Evolutionary conservation across 2,888 invertebrate genomes (phyloP), one percentile per base, ranked within the genome.

Genomic region (Cheilosia vernalis): DNA sequence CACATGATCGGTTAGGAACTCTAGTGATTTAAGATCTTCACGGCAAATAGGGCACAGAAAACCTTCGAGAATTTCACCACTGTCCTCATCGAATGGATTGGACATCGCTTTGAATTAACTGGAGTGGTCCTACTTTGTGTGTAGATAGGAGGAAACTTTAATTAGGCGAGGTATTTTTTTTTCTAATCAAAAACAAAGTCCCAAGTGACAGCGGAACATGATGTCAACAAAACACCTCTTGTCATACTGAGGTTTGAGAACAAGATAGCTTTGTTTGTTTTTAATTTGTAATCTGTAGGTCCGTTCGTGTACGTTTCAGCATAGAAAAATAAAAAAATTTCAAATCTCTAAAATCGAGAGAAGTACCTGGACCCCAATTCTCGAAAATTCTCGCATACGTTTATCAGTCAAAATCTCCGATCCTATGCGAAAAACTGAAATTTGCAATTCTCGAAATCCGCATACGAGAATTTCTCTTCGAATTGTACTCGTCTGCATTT

Each of bases 41-140:
- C 97, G 96, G 90, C 99, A 99, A 89, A 98, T 97, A 0, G 99
- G 98, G 91, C 99, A 99, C 10, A 99, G 93, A 90, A 99, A 98
- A 5, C 99, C 99, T 92, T 99, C 98, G 81, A 97, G 93, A 88
- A 97, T 96, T 89, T 94, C 94, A 4, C 91, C 92, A 44, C 17
- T 78, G 19, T 89, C 88, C 2, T 89, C 90, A n/a, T 89, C 91
- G 66, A 91, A 91, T 6, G 91, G 90, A 89, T 91, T 91, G 7
- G 89, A 89, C 89, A 89, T 89, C 19, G 13, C 15, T 21, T 42
- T n/a, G 9, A 24, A 5, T 6, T 4, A 9, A 10, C 10, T 47
- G 47, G 47, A 47, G 7, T 49, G 4, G n/a, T 19, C 19, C 37
- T 51, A 2, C 15, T 30, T 44, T 19, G 33, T 15, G 19, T 5